These are phyloP conservation scores for Harpagoxenus sublaevis DNA, from an alignment of 2,888 invertebrate species.

Conservation along the genomic window DNA sequence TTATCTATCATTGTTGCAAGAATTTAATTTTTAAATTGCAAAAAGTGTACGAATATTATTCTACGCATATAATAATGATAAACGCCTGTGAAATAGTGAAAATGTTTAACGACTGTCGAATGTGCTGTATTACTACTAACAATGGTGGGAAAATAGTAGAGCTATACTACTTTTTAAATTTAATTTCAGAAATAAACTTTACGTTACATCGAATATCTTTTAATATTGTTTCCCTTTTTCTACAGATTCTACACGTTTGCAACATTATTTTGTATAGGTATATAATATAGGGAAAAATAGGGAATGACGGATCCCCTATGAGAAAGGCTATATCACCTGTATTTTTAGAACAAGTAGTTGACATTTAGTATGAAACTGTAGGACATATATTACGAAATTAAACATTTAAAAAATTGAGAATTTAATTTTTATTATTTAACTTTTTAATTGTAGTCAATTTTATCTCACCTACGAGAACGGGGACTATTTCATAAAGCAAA, in stretches of 20 bases:
- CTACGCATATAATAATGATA: background rate
- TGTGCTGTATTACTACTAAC: background rate
- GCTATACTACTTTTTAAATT: background rate
- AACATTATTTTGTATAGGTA: background rate
- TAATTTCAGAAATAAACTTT: background rate
- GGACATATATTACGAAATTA: too few species aligned
- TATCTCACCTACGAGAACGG: too few species aligned
- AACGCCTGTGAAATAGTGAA: background rate
- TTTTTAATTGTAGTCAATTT: too few species aligned
- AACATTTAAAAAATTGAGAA: too few species aligned
- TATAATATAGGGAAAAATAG: background rate
- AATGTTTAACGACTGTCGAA: background rate
- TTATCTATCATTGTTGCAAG: background rate
- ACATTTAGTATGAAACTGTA: too few species aligned
- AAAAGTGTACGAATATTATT: background rate
- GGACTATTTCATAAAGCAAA: too few species aligned
- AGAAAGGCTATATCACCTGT: too few species aligned
- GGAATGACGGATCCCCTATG: too few species aligned
- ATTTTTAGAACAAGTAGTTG: too few species aligned
- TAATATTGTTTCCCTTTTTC: background rate
- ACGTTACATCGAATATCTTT: background rate
- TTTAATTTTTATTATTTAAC: too few species aligned
- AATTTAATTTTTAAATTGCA: background rate
- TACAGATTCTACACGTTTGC: background rate
- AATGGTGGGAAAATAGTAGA: background rate